Evolutionary conservation across 2,113 vertebrate genomes (phyloP).

Genomic region (Bubo blakistoni): DNA sequence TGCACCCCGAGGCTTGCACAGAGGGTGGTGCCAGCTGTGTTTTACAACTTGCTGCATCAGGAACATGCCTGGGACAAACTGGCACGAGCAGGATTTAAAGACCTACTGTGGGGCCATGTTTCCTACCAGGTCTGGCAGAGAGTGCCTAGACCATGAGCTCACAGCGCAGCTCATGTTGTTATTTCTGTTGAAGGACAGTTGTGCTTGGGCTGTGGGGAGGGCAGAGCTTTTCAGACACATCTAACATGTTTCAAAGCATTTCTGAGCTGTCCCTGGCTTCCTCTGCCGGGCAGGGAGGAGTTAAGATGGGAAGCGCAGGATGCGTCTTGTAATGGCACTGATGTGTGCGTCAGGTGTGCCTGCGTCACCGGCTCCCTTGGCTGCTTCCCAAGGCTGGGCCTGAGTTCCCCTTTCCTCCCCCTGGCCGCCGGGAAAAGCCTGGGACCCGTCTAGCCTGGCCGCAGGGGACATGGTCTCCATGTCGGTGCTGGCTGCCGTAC

Average conservation of each 20-base stretch:
- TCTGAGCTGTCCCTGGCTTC: not conserved
- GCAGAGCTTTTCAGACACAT: not conserved
- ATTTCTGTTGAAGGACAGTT: not conserved
- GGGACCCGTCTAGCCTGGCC: not conserved
- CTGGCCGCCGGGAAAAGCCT: not conserved
- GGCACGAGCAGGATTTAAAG: not conserved
- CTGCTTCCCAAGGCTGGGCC: not conserved
- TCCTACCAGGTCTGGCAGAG: not conserved
- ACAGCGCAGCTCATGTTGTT: rapidly evolving
- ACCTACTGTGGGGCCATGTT: rapidly evolving
- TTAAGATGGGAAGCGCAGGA: conserved; percentile 5
- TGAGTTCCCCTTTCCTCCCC: not conserved
- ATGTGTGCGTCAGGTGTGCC: conserved; percentile 16
- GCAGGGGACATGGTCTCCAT: rapidly evolving
- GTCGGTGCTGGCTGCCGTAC: not conserved
- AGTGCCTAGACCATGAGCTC: rapidly evolving
- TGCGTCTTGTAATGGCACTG: not conserved
- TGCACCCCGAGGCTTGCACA: not conserved
- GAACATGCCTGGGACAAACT: not conserved
- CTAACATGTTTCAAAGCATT: not conserved
- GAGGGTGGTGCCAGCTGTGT: not conserved
- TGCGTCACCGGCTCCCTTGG: conserved; percentile 9
- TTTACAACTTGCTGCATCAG: not conserved
- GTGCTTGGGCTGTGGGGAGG: not conserved
- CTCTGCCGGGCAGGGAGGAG: conserved; percentile 5